Conservation (phyloP, 2,888 invertebrate genomes). For the Matsumyia berberina region DNA sequence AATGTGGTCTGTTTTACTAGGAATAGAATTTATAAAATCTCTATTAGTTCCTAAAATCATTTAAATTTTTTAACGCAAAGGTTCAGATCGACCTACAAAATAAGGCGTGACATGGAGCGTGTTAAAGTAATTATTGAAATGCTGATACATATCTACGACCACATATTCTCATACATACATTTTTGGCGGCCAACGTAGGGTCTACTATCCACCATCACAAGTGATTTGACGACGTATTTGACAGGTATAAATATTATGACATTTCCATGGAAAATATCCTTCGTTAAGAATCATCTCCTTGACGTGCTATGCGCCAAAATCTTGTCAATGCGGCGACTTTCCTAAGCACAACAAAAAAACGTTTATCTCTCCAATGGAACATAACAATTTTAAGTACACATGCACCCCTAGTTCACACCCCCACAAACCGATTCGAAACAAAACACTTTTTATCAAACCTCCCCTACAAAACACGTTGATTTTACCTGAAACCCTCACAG, state of each 20-base stretch:
- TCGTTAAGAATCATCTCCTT: slow-evolving; percentile 12
- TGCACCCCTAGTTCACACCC: slow-evolving; percentile 31
- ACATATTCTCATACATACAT: no score
- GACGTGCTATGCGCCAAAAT: slow-evolving; percentile 56
- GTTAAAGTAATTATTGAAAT: no score
- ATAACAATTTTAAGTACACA: slow-evolving; percentile 51
- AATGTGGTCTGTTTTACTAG: no score
- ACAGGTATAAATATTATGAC: slow-evolving; percentile 21
- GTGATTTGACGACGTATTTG: background rate
- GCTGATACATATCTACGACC: no score
- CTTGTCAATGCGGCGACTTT: slow-evolving; percentile 18
- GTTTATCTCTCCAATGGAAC: slow-evolving; percentile 1
- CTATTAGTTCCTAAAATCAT: no score
- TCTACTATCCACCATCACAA: background rate
- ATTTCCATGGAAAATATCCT: background rate
- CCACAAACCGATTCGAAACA: background rate
- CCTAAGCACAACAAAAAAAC: slow-evolving; percentile 7
- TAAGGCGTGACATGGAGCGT: no score
- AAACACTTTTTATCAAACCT: background rate
- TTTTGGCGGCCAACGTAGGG: background rate
- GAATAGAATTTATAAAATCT: no score
- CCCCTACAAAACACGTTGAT: slow-evolving; percentile 16
- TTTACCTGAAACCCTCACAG: slow-evolving; percentile 33
- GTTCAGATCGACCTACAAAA: no score
- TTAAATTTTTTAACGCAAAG: no score